Evolutionary conservation across 2,797 vertebrate species (phyloP).

Genomic region (Astyanax mexicanus): DNA sequence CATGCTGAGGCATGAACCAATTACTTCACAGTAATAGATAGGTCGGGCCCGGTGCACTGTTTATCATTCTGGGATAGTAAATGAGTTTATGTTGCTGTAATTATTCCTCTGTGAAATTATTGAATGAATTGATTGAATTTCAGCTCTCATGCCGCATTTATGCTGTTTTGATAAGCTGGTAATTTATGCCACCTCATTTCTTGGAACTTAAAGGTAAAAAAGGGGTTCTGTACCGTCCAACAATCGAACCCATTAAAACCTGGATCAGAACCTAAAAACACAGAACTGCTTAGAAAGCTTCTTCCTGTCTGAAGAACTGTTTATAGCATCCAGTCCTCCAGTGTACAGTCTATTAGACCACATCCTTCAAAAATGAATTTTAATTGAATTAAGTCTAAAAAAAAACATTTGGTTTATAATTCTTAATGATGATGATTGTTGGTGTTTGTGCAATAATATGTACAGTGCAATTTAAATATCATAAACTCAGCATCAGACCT

Average conservation of each 20-base stretch:
- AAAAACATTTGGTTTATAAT: no score
- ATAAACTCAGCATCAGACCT: no score
- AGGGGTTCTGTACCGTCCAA: background rate
- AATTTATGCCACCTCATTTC: slow-evolving; percentile 21
- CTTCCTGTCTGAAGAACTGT: no score
- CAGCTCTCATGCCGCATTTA: slow-evolving; percentile 36
- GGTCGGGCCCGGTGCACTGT: slow-evolving; percentile 32
- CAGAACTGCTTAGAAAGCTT: no score
- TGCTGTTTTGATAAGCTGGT: slow-evolving; percentile 27
- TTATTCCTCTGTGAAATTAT: slow-evolving; percentile 48
- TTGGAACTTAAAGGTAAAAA: slow-evolving; percentile 9
- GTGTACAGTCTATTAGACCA: no score
- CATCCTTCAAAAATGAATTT: no score
- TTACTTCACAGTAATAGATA: slow-evolving; percentile 58
- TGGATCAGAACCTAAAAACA: background rate
- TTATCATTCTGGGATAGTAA: slow-evolving; percentile 52
- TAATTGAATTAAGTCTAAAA: no score
- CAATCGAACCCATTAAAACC: slow-evolving; percentile 3
- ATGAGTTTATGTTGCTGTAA: slow-evolving; percentile 46
- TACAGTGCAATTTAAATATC: no score
- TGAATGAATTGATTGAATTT: slow-evolving; percentile 20
- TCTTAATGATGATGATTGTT: no score
- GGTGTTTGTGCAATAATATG: no score
- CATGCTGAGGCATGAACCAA: slow-evolving; percentile 56
- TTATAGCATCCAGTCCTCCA: no score